Conservation (phyloP, 2,797 vertebrate genomes). For the Enoplosus armatus region DNA sequence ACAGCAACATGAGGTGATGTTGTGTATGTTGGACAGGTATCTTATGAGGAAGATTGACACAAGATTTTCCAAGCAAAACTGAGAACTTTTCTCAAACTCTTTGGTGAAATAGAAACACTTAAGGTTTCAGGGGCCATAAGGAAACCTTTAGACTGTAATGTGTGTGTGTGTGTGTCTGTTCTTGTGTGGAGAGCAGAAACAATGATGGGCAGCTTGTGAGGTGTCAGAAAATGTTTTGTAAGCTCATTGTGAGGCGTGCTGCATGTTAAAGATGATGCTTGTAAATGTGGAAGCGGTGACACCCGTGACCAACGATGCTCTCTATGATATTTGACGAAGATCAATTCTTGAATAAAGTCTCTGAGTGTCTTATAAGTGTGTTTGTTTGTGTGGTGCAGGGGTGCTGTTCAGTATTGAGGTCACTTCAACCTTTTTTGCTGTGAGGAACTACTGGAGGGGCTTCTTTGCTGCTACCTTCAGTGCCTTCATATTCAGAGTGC, state of each 20-base stretch:
- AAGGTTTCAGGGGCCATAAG: not conserved
- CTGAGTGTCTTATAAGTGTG: not conserved
- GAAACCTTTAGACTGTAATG: not conserved
- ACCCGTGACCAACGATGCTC: too few relatives aligned
- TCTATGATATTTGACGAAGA: not conserved
- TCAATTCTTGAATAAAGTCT: not conserved
- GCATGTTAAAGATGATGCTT: not conserved
- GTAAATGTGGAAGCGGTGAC: not conserved
- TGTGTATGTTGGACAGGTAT: too few relatives aligned
- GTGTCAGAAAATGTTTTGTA: not conserved
- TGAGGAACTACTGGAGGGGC: constrained; percentile 99
- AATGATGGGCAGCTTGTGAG: not conserved
- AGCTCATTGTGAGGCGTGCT: not conserved
- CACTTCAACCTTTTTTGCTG: constrained; percentile 98
- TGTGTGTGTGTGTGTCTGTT: not conserved
- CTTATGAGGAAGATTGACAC: too few relatives aligned
- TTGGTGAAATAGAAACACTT: not conserved
- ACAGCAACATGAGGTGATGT: not conserved
- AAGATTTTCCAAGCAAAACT: too few relatives aligned
- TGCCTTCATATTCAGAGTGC: constrained; percentile 97
- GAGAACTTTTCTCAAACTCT: too few relatives aligned
- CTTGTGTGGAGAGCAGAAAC: not conserved
- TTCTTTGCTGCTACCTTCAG: constrained; percentile 99
- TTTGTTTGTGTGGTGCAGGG: constrained; percentile 80
- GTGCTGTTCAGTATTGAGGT: constrained; percentile 99